Evolutionary conservation across 2,888 invertebrate genomes (phyloP).

Genomic region (Diadegma fenestrale): DNA sequence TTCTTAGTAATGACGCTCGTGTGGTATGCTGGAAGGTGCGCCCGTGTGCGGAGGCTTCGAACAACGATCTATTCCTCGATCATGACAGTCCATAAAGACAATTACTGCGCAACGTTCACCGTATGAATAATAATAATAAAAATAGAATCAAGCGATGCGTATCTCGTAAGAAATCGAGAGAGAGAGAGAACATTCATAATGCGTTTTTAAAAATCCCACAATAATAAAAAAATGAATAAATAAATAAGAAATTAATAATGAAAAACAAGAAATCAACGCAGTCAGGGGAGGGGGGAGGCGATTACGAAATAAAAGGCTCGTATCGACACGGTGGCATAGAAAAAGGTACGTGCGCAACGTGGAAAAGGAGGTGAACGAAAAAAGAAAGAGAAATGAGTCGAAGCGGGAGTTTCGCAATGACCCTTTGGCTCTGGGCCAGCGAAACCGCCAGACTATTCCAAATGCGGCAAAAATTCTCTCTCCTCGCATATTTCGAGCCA

Average conservation of each 20-base stretch:
- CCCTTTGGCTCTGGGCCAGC: slow-evolving; percentile 60
- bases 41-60: neutral
- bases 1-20: slow-evolving; percentile 50
- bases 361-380: neutral
- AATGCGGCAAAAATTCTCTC: slow-evolving; percentile 57
- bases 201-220: too few relatives aligned
- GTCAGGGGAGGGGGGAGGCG: neutral
- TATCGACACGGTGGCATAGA: slow-evolving; percentile 32
- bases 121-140: slow-evolving; percentile 23
- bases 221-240: too few relatives aligned
- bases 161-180: neutral
- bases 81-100: neutral
- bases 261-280: neutral
- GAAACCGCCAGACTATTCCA: slow-evolving; percentile 23
- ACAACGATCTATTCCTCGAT: neutral
- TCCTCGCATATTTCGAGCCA: slow-evolving; percentile 26
- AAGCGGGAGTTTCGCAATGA: slow-evolving; percentile 44
- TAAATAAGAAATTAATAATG: too few relatives aligned
- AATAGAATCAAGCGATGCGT: slow-evolving; percentile 28
- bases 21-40: slow-evolving; percentile 48
- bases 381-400: slow-evolving; percentile 24
- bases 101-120: slow-evolving; percentile 25
- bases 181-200: neutral
- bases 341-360: slow-evolving; percentile 25
- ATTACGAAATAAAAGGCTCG: neutral